Evolutionary conservation across 2,797 vertebrate species (phyloP).

Genomic region (Dendrocincla fuliginosa): DNA sequence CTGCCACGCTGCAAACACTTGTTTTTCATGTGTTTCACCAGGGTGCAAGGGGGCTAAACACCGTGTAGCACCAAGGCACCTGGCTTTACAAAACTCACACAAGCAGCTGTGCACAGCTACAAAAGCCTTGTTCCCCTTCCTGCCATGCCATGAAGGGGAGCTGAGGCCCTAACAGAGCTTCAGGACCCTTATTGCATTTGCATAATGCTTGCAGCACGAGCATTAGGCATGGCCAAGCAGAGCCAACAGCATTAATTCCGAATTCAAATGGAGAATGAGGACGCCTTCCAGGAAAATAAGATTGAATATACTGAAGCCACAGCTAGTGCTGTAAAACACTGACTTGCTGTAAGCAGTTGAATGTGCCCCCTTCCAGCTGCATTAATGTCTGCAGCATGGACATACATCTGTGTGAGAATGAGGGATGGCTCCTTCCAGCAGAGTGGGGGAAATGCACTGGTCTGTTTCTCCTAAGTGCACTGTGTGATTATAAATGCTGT

Average conservation of each 20-base stretch:
- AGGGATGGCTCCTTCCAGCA: neutral
- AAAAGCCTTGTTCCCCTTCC: neutral
- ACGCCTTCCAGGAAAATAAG: conserved; percentile 6
- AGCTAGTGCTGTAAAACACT: conserved; percentile 10
- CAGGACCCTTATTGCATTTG: conserved; percentile 10
- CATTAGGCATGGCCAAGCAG: conserved; percentile 7
- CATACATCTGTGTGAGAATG: neutral
- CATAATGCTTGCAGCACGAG: conserved; percentile 1
- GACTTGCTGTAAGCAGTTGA: conserved; percentile 38
- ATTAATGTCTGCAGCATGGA: neutral
- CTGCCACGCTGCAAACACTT: neutral
- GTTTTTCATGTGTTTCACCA: neutral
- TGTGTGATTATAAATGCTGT: neutral
- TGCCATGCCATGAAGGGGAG: neutral
- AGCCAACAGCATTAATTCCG: neutral
- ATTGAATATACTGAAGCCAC: neutral
- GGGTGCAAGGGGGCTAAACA: neutral
- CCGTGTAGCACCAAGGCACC: neutral
- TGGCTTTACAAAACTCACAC: neutral
- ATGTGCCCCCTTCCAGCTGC: conserved; percentile 13
- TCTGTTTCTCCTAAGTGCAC: neutral
- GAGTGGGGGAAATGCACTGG: neutral
- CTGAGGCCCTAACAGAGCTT: neutral
- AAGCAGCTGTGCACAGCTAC: neutral
- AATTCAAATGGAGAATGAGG: neutral